These are phyloP conservation scores for Chironomus tentans DNA, from an alignment of 2,888 invertebrate species.

Conservation along the genomic window DNA sequence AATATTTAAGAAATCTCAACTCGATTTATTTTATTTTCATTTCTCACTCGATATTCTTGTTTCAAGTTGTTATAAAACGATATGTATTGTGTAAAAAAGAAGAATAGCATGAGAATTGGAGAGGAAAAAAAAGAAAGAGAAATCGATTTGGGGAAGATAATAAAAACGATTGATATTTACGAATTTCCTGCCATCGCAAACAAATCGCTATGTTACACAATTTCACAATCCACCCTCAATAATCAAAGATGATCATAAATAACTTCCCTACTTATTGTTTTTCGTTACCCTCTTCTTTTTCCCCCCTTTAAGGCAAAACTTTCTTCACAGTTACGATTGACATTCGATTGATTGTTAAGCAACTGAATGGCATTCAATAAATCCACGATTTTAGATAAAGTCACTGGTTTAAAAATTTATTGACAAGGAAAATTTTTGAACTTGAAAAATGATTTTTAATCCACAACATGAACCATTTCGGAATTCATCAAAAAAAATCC, in stretches of 20 bases:
- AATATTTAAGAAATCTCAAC: not conserved
- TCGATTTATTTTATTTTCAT: not conserved
- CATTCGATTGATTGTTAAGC: conserved; percentile 6
- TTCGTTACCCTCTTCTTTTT: not conserved
- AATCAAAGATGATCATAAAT: conserved; percentile 27
- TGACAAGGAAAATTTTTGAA: too few species aligned
- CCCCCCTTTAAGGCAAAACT: not conserved
- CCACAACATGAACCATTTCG: too few species aligned
- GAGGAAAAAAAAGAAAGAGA: not conserved
- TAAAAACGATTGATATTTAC: conserved; percentile 27
- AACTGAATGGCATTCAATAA: not conserved
- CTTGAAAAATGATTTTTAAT: too few species aligned
- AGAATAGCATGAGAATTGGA: not conserved
- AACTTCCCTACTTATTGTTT: conserved; percentile 23
- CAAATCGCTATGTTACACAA: conserved; percentile 17
- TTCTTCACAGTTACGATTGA: not conserved
- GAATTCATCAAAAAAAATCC: too few species aligned
- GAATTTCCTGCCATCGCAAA: conserved; percentile 13
- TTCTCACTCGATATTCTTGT: not conserved
- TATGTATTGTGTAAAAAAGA: not conserved
- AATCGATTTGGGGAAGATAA: conserved; percentile 23
- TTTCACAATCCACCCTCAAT: not conserved
- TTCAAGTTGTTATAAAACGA: not conserved
- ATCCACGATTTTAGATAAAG: not conserved
- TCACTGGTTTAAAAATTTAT: too few species aligned